These are phyloP conservation scores for Cephus pygmeus DNA, from an alignment of 2,888 invertebrate species.

Conservation along the genomic window DNA sequence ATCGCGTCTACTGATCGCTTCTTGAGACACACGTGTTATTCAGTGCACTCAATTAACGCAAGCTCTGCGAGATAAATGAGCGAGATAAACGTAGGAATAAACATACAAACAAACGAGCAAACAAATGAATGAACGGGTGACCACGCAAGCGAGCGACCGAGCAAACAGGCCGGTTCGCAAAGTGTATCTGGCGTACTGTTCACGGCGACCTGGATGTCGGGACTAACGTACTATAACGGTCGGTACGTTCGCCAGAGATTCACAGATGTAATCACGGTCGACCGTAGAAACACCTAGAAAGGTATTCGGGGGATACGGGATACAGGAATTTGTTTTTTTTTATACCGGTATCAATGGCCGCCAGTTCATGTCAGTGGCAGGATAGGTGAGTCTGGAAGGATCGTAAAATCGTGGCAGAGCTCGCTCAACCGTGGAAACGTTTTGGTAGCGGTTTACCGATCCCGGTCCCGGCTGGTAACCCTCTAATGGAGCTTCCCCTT, in stretches of 20 bases:
- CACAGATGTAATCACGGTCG: not conserved
- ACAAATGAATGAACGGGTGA: slow-evolving; percentile 34
- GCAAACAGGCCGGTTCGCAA: slow-evolving; percentile 29
- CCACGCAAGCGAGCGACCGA: slow-evolving; percentile 15
- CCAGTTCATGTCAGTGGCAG: not conserved
- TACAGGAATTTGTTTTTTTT: not conserved
- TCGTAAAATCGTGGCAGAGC: not conserved
- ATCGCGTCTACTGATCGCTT: not conserved
- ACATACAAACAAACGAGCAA: not conserved
- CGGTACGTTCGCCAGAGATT: not conserved
- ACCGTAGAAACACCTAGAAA: not conserved
- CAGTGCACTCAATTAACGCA: slow-evolving; percentile 49
- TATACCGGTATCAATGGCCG: not conserved
- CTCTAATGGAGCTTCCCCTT: slow-evolving; percentile 31
- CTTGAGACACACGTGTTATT: slow-evolving; percentile 6
- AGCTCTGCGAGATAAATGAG: slow-evolving; percentile 22
- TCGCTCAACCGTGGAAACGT: slow-evolving; percentile 3
- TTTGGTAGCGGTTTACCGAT: not conserved
- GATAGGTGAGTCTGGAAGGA: not conserved
- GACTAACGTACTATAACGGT: not conserved
- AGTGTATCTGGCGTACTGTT: not conserved
- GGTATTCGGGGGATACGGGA: not conserved
- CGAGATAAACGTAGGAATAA: not conserved
- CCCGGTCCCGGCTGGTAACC: slow-evolving; percentile 6
- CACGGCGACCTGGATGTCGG: not conserved